Base-by-base conservation (phyloP, 2,888 invertebrate genomes). In the Frankliniella fusca region DNA sequence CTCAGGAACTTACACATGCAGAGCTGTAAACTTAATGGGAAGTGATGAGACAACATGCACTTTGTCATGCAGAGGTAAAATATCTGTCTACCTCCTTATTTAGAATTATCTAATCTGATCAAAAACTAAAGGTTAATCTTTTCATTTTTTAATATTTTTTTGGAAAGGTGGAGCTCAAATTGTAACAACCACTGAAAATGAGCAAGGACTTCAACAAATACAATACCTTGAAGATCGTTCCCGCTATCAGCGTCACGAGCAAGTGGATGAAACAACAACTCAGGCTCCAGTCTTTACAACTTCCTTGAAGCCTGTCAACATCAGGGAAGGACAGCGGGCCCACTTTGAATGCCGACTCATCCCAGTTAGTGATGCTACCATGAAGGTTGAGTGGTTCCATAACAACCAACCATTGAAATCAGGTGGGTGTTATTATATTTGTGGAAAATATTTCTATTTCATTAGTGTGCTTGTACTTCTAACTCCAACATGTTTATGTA, bases 371-470 rank as follows among this genome's bases (percentile, higher is more conserved):
- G 98, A 98, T 89, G 91, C 95, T 0, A 95, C 95, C 3, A 93
- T 98, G 94, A 95, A 94, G 88, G 96, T 98, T 0, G 96, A 97
- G 89, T 98, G 98, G 97, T 97, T 95, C 89, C 95, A 97, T 86
- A 97, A 98, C 87, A 96, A 95, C 86, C 91, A 92, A 85, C 95
- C 97, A 0, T 90, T 97, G 0, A 96, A 97, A 88, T 95, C 96
- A 84, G 97, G 90, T 85, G 81, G 81, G 80, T 38, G 12, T 76
- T 27, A 50, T n/a, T 12, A 50, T 80, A 28, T 80, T 76, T 83
- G n/a, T 48, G 9, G 0, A 81, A 27, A 80, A 28, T 11, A 23
- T 70, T 48, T 1, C 18, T 54, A n/a, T 48, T 8, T n/a, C 48
- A 27, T n/a, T n/a, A 81, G 50, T 81, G n/a, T n/a, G n/a, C n/a